Evolutionary conservation across 1,140 invertebrate species (phyloP).

Genomic region (Drosophila auraria): DNA sequence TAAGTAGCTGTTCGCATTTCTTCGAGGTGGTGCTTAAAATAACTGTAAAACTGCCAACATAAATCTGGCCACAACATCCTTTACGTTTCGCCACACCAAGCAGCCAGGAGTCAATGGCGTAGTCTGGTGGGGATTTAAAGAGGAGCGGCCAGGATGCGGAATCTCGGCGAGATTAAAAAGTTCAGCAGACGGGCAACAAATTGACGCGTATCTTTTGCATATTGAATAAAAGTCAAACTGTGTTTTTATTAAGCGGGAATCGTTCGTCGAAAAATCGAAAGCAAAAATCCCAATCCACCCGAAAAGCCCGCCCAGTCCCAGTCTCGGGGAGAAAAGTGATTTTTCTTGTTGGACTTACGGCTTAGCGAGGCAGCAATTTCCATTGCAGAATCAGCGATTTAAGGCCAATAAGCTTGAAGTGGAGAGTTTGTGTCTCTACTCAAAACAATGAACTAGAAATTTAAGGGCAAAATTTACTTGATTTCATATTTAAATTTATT

Average conservation of each 20-base stretch:
- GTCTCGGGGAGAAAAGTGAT: constrained; percentile 68
- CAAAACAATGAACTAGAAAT: background rate
- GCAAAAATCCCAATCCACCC: constrained; percentile 56
- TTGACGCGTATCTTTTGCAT: constrained; percentile 78
- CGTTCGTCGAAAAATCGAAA: constrained; percentile 66
- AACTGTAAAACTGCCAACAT: constrained; percentile 83
- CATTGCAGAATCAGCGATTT: constrained; percentile 52
- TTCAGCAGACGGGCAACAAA: constrained; percentile 64
- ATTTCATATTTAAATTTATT: background rate
- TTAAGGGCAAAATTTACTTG: background rate
- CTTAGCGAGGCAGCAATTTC: constrained; percentile 71
- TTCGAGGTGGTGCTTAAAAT: constrained; percentile 71
- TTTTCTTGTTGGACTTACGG: constrained; percentile 78
- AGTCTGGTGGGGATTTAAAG: constrained; percentile 33
- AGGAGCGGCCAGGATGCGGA: background rate
- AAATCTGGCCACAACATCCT: constrained; percentile 83
- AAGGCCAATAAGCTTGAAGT: constrained; percentile 49
- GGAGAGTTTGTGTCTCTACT: constrained; percentile 16
- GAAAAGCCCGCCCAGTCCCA: background rate
- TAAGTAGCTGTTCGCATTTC: constrained; percentile 71
- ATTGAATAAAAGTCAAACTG: constrained; percentile 82
- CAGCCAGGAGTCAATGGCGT: constrained; percentile 62
- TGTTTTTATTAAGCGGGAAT: constrained; percentile 78
- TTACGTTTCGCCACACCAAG: constrained; percentile 59
- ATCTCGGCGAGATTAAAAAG: constrained; percentile 61